Base-by-base conservation (phyloP, 2,113 vertebrate species). In the Chloebia gouldiae region DNA sequence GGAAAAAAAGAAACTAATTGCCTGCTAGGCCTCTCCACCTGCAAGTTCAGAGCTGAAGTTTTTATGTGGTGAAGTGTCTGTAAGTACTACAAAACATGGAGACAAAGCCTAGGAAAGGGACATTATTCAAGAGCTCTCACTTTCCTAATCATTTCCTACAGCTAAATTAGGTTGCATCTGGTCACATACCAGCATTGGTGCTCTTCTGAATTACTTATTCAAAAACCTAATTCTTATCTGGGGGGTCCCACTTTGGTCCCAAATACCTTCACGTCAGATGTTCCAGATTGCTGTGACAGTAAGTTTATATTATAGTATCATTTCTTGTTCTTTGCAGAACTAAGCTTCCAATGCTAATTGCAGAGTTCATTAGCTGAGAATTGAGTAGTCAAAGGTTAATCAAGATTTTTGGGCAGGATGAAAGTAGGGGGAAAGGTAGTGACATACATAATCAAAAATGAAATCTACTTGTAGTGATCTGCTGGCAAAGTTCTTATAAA, bases 31-130 rank as follows among this genome's bases (percentile, higher is more conserved):
- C 10, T 35, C n/a, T 25, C 23, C 54, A 13, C 21, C 25, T 83
- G 13, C n/a, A 89, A 61, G 28, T 50, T 86, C 30, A 64, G 4
- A 1, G 0, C 44, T 54, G 44, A 30, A 6, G 22, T 2, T 66
- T 84, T 54, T n/a, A 28, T 0, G 0, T 16, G 20, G 7, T 6
- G 3, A 21, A 20, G 3, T 18, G 15, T 27, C 23, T 33, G 9
- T 10, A 66, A 5, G 5, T 40, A 7, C 31, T 33, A 13, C 4
- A 73, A 50, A 78, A 44, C 5, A 14, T 2, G 6, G 17, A 19
- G 7, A 86, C 4, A 12, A 71, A 80, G 13, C 6, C 23, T 56
- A 20, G 14, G 25, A 60, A 45, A 56, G 14, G 7, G 5, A 22
- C 54, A 5, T 39, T 19, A 33, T 8, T 60, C 40, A 59, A n/a